Evolutionary conservation across 2,888 invertebrate genomes (phyloP).

Genomic region (Tholera decimalis): DNA sequence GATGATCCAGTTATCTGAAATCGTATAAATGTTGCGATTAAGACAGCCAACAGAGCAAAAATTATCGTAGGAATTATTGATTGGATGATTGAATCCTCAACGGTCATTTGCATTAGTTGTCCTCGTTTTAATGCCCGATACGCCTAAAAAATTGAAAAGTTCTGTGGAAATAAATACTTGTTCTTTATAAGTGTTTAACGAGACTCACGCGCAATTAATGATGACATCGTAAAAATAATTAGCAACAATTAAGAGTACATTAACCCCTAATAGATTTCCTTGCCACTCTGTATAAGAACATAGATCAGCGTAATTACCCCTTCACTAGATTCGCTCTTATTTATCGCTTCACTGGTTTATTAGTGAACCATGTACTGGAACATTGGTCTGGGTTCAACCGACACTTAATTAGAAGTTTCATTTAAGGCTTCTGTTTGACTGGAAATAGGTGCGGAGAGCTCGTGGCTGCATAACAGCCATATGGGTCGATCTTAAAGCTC

Average conservation of each 20-base stretch:
- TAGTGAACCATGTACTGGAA: slow-evolving; percentile 1
- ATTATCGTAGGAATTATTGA: neutral
- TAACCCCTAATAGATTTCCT: slow-evolving; percentile 7
- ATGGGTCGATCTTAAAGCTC: too few relatives aligned
- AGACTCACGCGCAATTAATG: neutral
- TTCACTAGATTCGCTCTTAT: slow-evolving; percentile 27
- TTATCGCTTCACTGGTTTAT: slow-evolving; percentile 26
- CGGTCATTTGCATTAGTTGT: neutral
- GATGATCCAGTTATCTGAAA: neutral
- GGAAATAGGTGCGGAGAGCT: neutral
- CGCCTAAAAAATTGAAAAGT: neutral
- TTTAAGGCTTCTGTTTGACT: neutral
- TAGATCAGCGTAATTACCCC: slow-evolving; percentile 18
- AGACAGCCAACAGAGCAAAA: neutral
- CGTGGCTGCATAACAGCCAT: too few relatives aligned
- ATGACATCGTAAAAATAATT: neutral
- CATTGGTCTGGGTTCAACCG: slow-evolving; percentile 30
- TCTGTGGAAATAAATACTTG: neutral
- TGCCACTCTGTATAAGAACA: neutral
- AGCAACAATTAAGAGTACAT: neutral
- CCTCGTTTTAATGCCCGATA: neutral
- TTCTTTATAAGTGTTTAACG: neutral
- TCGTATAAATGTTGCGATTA: neutral
- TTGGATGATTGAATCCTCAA: neutral
- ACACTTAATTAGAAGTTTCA: slow-evolving; percentile 15